Evolutionary conservation across 37 sponge, comb jelly and placozoan species (phyloP).

Genomic region (Chondrilla cf. caribensis): DNA sequence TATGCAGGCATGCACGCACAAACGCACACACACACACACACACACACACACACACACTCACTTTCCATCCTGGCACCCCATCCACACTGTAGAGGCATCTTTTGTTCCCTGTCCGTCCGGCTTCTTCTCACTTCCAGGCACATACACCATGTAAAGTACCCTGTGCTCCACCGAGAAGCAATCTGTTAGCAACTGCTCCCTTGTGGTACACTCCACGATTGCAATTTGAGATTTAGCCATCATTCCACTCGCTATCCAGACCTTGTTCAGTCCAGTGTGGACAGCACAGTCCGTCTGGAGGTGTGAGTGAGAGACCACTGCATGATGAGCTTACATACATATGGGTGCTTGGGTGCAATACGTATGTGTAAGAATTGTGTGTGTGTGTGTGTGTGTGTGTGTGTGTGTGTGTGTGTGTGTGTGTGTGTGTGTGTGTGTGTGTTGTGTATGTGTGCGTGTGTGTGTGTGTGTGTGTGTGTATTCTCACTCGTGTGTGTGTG

Average conservation of each 20-base stretch:
- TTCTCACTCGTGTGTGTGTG: too few species aligned
- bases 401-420: not conserved
- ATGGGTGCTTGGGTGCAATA: not conserved
- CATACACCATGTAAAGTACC: not conserved
- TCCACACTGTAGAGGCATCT: slow-evolving; percentile 45
- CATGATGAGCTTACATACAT: not conserved
- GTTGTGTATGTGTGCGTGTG: not conserved
- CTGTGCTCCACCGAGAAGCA: slow-evolving; percentile 8
- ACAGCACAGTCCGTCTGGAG: slow-evolving; percentile 68
- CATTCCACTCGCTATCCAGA: slow-evolving; percentile 68
- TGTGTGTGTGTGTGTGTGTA: too few species aligned
- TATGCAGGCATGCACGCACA: not conserved
- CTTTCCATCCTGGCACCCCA: slow-evolving; percentile 65
- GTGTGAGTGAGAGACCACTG: not conserved
- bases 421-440: not conserved
- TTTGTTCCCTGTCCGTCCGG: not conserved
- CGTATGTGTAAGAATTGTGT: not conserved
- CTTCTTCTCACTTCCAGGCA: not conserved
- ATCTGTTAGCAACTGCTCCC: not conserved
- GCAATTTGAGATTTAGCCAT: slow-evolving; percentile 24
- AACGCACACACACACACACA: not conserved
- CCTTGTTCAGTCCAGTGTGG: slow-evolving; percentile 40
- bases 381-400: not conserved
- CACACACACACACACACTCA: slow-evolving; percentile 24
- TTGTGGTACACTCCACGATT: slow-evolving; percentile 49